Evolutionary conservation across 2,888 invertebrate genomes (phyloP).

Genomic region (Tipula helvola): DNA sequence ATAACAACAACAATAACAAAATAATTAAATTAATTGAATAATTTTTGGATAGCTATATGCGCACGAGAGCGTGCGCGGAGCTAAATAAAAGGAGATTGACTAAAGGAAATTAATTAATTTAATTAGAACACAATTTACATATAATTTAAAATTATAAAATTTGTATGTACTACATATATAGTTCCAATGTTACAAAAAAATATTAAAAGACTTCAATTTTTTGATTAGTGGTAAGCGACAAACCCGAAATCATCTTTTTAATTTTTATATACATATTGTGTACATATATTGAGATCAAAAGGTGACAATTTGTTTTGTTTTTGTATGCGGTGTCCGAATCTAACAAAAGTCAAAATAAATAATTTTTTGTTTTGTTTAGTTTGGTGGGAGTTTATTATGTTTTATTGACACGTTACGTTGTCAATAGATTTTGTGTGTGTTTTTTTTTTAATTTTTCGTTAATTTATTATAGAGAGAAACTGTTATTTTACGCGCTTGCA

Average conservation of each 20-base stretch:
- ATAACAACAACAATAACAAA: not conserved
- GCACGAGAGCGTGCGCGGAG: not conserved
- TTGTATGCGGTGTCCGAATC: not conserved
- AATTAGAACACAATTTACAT: not conserved
- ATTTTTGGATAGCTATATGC: not conserved
- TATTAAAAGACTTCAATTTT: not conserved
- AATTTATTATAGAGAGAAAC: not conserved
- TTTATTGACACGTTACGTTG: not conserved
- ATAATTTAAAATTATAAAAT: not conserved
- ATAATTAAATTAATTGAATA: not conserved
- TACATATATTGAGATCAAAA: not conserved
- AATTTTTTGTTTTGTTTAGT: not conserved
- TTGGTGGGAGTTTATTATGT: not conserved
- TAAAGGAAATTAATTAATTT: not conserved
- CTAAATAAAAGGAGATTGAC: not conserved
- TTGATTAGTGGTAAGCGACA: not conserved
- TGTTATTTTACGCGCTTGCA: not conserved
- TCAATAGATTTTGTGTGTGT: not conserved
- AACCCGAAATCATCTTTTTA: not conserved
- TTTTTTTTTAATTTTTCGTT: not conserved
- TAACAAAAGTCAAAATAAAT: not conserved
- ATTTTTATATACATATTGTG: not conserved
- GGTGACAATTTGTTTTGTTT: not conserved
- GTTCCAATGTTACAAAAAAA: not conserved
- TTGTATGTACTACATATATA: not conserved